Percentiles rank a stretch among this genome's conserved stretches.
phyloP scores from a whole-genome alignment of 2,888 invertebrate genomes.

The Anorthoa munda region DNA sequence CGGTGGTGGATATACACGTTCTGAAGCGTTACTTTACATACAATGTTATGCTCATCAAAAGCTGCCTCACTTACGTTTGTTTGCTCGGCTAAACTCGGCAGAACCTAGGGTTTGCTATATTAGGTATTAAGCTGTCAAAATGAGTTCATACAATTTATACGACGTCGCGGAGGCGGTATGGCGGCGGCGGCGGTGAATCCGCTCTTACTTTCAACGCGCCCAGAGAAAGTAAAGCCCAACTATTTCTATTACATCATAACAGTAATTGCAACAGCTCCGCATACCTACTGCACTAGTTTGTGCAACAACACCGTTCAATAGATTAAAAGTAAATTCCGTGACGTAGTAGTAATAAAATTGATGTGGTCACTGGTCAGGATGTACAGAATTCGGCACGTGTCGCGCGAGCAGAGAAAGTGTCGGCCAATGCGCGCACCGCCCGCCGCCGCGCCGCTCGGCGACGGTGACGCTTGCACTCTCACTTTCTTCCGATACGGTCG shows the following conservation, averaged over 20 bases:
- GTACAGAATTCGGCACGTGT: slow-evolving; percentile 56
- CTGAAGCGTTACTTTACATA: neutral
- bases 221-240: slow-evolving; percentile 53
- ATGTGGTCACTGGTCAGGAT: slow-evolving; percentile 20
- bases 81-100: neutral
- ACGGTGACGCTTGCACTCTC: slow-evolving; percentile 70
- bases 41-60: slow-evolving; percentile 4
- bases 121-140: neutral
- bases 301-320: neutral
- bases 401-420: slow-evolving; percentile 61
- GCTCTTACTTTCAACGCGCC: slow-evolving; percentile 53
- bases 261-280: slow-evolving; percentile 1
- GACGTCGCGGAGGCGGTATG: no score
- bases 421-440: slow-evolving; percentile 47
- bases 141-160: slow-evolving; percentile 3
- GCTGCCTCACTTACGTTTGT: neutral
- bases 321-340: neutral
- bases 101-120: neutral
- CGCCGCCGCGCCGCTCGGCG: slow-evolving; percentile 22
- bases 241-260: slow-evolving; percentile 37
- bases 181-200: neutral
- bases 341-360: neutral
- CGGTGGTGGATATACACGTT: no score
- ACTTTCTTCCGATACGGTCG: slow-evolving; percentile 71
- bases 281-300: neutral